A percentile compares a stretch with the other conserved stretches of the same genome.
Evolutionary conservation across 2,888 invertebrate genomes (phyloP).

Genomic region (Aquatica leii): DNA sequence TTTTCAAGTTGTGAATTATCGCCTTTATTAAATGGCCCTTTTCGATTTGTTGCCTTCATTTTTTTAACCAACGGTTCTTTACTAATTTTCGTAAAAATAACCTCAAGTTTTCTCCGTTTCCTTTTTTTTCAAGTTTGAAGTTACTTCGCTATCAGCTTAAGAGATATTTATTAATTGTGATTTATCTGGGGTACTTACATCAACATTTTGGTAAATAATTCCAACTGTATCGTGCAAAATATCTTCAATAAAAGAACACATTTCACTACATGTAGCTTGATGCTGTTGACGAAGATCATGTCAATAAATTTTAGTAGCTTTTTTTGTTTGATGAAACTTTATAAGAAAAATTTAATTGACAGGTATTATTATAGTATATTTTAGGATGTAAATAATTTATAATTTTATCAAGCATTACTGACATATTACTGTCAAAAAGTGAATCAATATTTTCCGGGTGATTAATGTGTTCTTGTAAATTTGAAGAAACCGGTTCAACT

Average conservation of each 20-base stretch:
- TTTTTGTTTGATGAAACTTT: not conserved
- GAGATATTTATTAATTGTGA: not conserved
- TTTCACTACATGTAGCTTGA: not conserved
- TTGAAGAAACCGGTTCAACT: not conserved
- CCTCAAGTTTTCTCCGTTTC: not conserved
- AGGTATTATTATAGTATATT: not conserved
- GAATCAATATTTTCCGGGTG: not conserved
- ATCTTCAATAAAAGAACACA: not conserved
- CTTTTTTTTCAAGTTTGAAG: not conserved
- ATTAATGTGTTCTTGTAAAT: not conserved
- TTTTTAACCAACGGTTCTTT: not conserved
- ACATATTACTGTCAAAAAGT: not conserved
- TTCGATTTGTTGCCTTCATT: not conserved
- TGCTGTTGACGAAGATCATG: not conserved
- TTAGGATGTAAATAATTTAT: not conserved
- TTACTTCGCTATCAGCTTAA: not conserved
- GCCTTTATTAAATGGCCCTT: not conserved
- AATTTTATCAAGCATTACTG: not conserved
- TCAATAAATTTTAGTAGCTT: not conserved
- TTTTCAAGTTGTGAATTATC: not conserved
- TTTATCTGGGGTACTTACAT: not conserved
- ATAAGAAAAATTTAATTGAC: not conserved
- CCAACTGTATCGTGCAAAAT: not conserved
- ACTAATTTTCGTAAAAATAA: not conserved
- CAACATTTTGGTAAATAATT: slow-evolving; percentile 3